These are phyloP conservation scores for Trachelus tabidus DNA, from an alignment of 2,888 invertebrate species.

Conservation along the genomic window DNA sequence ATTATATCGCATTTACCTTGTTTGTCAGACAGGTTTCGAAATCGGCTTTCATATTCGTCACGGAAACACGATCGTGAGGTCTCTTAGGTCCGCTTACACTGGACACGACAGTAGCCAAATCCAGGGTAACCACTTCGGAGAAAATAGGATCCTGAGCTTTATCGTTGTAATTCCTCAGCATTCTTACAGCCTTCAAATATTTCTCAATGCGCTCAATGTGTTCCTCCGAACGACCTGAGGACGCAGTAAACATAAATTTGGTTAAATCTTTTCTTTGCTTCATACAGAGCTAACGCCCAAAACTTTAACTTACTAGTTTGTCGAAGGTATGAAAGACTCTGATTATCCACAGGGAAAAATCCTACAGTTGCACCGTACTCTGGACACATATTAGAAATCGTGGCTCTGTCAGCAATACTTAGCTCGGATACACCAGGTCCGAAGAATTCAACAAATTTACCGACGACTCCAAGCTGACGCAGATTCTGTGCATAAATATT, in stretches of 20 bases:
- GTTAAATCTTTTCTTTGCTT: neutral
- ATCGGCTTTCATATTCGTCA: constrained; percentile 89
- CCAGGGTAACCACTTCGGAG: constrained; percentile 86
- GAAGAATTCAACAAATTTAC: constrained; percentile 99
- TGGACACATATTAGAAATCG: constrained; percentile 99
- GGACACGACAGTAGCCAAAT: constrained; percentile 89
- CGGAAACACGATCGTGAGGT: constrained; percentile 95
- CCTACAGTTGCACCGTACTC: constrained; percentile 98
- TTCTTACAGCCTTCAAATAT: constrained; percentile 83
- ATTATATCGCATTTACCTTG: constrained; percentile 74
- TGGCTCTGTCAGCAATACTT: constrained; percentile 96
- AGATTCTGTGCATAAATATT: constrained; percentile 73
- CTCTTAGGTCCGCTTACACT: constrained; percentile 97
- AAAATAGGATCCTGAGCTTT: constrained; percentile 83
- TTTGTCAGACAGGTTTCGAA: constrained; percentile 86
- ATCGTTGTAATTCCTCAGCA: constrained; percentile 86
- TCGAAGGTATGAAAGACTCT: constrained; percentile 82
- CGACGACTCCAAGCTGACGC: constrained; percentile 94
- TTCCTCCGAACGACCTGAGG: constrained; percentile 80
- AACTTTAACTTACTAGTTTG: constrained; percentile 77
- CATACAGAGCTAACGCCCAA: neutral
- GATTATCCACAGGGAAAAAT: constrained; percentile 90
- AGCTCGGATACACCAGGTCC: constrained; percentile 91
- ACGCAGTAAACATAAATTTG: constrained; percentile 19
- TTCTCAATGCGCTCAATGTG: constrained; percentile 82